Base-by-base conservation (phyloP, 2,888 invertebrate species). In the Prionchulus punctatus region DNA sequence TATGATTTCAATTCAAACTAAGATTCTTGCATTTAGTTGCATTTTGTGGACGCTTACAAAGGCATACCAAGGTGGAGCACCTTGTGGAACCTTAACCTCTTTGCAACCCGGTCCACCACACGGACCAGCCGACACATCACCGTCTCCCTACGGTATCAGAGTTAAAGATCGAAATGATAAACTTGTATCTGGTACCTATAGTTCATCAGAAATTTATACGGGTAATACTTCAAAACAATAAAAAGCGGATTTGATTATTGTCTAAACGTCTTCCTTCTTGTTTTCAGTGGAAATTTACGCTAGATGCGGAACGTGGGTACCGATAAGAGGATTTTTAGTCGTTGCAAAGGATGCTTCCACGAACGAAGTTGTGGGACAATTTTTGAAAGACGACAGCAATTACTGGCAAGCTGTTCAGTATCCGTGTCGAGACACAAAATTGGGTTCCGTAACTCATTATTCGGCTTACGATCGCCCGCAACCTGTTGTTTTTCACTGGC, bases 281-380 rank as follows among this genome's bases (percentile, higher is more conserved):
- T 12, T 49, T 49, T 49, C 50, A 49, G 50, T 49, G 3, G 50
- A 49, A 49, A 49, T 49, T 30, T 49, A 49, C 50, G 30, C 12
- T 30, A 26, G 27, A 7, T 49, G 50, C 21, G 50, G 50, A 12
- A 4, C 4, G 12, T 28, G 27, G 50, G 28, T 12, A 18, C 50
- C 50, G 27, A 15, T 26, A 26, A 7, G 28, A 49, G 50, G 50
- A 28, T 49, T 49, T 30, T 49, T 49, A 30, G 12, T 49, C 4
- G 30, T 15, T 7, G 26, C 50, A 4, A 7, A 3, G 28, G 30
- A 49, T 21, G 23, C 4, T 7, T 4, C 12, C 15, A 28, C 50
- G 4, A 4, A 21, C 12, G 50, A 26, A 26, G 30, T 49, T 15
- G 28, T 49, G 7, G 50, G 50, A 7, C 12, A 30, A 30, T 49